Evolutionary conservation across 2,113 vertebrate genomes (phyloP).

Genomic region (Brienomyrus longianalis): DNA sequence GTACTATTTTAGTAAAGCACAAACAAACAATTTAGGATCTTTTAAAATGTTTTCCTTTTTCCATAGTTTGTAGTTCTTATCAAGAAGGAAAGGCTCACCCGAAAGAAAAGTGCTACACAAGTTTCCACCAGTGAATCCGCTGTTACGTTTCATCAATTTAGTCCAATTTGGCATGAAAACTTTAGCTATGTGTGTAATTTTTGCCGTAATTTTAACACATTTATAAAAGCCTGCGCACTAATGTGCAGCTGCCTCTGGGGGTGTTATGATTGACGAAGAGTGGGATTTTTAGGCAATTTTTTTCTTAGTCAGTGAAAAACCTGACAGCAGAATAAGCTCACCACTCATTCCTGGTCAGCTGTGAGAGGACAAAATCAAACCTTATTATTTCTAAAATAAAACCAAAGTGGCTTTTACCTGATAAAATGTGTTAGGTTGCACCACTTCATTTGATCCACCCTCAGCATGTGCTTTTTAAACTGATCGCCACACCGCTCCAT

Average conservation of each 20-base stretch:
- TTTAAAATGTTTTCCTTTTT: not conserved
- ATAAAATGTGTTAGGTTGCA: slow-evolving; percentile 26
- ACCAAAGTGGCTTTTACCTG: slow-evolving; percentile 7
- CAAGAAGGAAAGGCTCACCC: not conserved
- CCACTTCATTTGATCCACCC: slow-evolving; percentile 19
- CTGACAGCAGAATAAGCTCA: not conserved
- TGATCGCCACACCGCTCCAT: slow-evolving; percentile 19
- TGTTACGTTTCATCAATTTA: not conserved
- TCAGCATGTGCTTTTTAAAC: slow-evolving; percentile 16
- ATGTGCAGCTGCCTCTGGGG: not conserved
- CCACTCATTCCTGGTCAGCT: not conserved
- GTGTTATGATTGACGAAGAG: not conserved
- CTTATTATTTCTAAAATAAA: not conserved
- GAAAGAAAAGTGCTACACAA: not conserved
- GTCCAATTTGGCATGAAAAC: not conserved
- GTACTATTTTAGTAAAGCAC: not conserved
- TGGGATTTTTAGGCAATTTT: not conserved
- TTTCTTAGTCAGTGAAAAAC: not conserved
- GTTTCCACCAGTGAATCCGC: not conserved
- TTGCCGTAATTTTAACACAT: not conserved
- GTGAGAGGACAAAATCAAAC: not conserved
- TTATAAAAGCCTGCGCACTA: not conserved
- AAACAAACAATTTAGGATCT: slow-evolving; percentile 1
- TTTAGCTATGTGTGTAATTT: not conserved
- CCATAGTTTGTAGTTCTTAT: not conserved